Evolutionary conservation across 2,113 vertebrate species (phyloP), one percentile per base, ranked within the genome.

Genomic region (Zapornia atra): DNA sequence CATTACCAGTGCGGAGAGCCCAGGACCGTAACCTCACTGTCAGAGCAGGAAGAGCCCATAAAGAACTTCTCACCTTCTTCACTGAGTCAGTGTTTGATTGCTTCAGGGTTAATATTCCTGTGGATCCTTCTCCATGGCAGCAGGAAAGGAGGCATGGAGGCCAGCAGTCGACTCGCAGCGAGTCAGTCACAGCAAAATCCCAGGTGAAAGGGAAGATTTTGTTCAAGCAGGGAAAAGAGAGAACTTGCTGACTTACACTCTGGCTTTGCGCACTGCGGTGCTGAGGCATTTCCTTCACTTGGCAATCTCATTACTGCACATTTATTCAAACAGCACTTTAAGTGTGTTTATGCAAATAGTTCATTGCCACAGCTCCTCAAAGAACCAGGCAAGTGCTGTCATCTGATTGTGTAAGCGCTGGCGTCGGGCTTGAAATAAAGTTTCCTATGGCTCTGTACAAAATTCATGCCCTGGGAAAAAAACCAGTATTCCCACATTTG

Each of bases 311-410:
- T 82, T 42, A 15, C 90, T 77, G 76, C 4, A 8, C 82, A 8
- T 82, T 85, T 82, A 75, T 88, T 90, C 82, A 88, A 60, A 82
- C 13, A 75, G 92, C 90, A 19, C 89, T 94, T 72, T 7, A 46
- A 48, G 75, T 38, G 87, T 87, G 66, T 88, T 95, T 92, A 95
- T 96, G 90, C 94, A 96, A 90, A 94, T 70, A 93, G 56, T 88
- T 83, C 68, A 6, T 46, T 64, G 94, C 96, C 90, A 38, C 82
- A 15, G 75, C 79, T 86, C 82, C 90, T 66, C 2, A 56, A 86
- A 88, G 82, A 86, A 11, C 88, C 57, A 2, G 14, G 18, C 71
- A 7, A 92, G 76, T 66, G 88, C 85, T 78, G 96, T 51, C 90
- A 22, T 68, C 90, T 86, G 68, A 26, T 81, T 71, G 85, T 81